phyloP scores from a whole-genome alignment of 2,797 vertebrate genomes.

The Stomatorhinus walkeri region DNA sequence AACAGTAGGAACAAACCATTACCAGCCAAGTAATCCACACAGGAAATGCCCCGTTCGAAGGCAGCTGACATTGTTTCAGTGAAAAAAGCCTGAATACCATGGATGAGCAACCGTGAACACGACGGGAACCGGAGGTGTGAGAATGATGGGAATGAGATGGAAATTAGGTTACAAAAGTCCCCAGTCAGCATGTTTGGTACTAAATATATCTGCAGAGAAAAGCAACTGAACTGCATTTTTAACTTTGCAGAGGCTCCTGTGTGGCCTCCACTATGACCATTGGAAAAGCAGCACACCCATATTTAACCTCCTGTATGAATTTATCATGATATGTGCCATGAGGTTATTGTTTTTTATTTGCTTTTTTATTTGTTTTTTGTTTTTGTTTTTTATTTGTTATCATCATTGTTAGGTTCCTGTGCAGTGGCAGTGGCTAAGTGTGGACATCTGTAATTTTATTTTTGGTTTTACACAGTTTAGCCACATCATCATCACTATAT shows the following conservation, averaged over 20 bases:
- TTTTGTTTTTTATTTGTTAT: background rate
- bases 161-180: background rate
- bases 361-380: no score
- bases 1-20: background rate
- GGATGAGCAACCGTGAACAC: background rate
- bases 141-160: background rate
- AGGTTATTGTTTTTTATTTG: background rate
- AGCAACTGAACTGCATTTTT: background rate
- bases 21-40: background rate
- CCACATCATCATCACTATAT: background rate
- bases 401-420: background rate
- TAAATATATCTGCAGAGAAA: background rate
- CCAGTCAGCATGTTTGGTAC: background rate
- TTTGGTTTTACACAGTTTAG: background rate
- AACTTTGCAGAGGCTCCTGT: background rate
- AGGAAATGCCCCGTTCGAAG: background rate
- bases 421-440: background rate
- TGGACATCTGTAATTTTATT: background rate
- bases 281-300: background rate
- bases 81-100: background rate
- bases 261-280: background rate
- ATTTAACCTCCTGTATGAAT: background rate
- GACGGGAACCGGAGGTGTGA: background rate
- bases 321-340: background rate
- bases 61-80: background rate